Conservation (phyloP, 2,113 vertebrate genomes). For the Engystomops pustulosus region DNA sequence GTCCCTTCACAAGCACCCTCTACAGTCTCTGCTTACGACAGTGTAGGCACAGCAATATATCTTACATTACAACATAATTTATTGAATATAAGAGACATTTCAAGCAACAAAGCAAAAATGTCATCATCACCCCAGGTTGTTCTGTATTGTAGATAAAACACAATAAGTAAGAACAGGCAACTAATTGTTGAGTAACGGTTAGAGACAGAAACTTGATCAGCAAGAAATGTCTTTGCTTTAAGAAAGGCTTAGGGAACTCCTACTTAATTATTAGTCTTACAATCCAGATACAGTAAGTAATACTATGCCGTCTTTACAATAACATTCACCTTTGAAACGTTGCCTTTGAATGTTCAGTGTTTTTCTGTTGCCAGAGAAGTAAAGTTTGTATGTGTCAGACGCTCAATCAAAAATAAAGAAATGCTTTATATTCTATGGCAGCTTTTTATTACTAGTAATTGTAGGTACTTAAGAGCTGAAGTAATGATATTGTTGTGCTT, state of each 20-base stretch:
- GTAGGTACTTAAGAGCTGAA: constrained; percentile 34
- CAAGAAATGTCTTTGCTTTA: constrained; percentile 63
- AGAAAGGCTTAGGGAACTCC: constrained; percentile 55
- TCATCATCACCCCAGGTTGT: constrained; percentile 50
- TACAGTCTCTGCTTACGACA: too few relatives aligned
- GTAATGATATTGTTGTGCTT: constrained; percentile 53
- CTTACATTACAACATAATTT: background rate
- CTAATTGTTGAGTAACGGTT: constrained; percentile 63
- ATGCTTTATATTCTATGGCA: constrained; percentile 54
- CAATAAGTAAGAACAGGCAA: constrained; percentile 60
- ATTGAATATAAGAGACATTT: background rate
- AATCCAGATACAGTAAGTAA: constrained; percentile 64
- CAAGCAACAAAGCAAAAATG: constrained; percentile 53
- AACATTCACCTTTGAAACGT: constrained; percentile 63
- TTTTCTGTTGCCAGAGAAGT: constrained; percentile 57
- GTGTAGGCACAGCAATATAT: too few relatives aligned
- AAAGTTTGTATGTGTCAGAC: constrained; percentile 51
- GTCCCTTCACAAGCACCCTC: too few relatives aligned
- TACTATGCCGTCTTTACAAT: constrained; percentile 63
- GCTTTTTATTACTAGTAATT: constrained; percentile 47
- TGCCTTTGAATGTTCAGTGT: constrained; percentile 61
- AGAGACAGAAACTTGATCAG: constrained; percentile 65
- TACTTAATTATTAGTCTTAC: constrained; percentile 66
- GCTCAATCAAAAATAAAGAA: constrained; percentile 59
- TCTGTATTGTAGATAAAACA: constrained; percentile 58